These are phyloP conservation scores for Tupiocoris notatus DNA, from an alignment of 2,888 invertebrate genomes.

Conservation along the genomic window DNA sequence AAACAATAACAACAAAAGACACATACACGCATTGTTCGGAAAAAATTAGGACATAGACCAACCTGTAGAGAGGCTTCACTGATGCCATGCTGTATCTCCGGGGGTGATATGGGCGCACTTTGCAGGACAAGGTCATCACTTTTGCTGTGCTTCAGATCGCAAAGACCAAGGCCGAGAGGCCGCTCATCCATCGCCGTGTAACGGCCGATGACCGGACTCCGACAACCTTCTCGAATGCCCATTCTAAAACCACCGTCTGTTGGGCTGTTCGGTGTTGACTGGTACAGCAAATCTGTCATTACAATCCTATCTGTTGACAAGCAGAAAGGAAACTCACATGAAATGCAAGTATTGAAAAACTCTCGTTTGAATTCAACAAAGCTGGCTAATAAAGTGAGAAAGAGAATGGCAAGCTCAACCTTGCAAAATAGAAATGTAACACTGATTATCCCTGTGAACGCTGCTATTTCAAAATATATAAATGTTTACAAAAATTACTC, in stretches of 20 bases:
- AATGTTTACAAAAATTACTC: too few species aligned
- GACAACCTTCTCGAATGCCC: constrained; percentile 47
- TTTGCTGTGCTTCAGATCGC: constrained; percentile 57
- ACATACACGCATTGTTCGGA: too few species aligned
- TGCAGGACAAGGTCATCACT: constrained; percentile 59
- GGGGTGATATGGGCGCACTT: constrained; percentile 54
- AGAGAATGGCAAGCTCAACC: too few species aligned
- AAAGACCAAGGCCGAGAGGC: constrained; percentile 46
- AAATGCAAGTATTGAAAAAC: too few species aligned
- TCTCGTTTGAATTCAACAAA: too few species aligned
- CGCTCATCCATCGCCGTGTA: constrained; percentile 47
- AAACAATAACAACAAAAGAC: too few species aligned
- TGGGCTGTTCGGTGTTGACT: constrained; percentile 39
- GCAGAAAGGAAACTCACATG: too few species aligned
- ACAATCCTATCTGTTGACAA: constrained; percentile 5
- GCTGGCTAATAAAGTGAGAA: too few species aligned
- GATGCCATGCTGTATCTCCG: constrained; percentile 56
- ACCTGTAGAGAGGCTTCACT: constrained; percentile 51
- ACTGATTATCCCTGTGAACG: too few species aligned
- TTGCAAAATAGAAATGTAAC: too few species aligned
- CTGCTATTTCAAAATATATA: too few species aligned
- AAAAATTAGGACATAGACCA: too few species aligned
- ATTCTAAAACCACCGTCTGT: constrained; percentile 45
- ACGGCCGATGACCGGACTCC: constrained; percentile 48
- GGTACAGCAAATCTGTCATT: constrained; percentile 45